Conservation (phyloP, 2,888 invertebrate genomes). For the Phragmatobia fuliginosa region DNA sequence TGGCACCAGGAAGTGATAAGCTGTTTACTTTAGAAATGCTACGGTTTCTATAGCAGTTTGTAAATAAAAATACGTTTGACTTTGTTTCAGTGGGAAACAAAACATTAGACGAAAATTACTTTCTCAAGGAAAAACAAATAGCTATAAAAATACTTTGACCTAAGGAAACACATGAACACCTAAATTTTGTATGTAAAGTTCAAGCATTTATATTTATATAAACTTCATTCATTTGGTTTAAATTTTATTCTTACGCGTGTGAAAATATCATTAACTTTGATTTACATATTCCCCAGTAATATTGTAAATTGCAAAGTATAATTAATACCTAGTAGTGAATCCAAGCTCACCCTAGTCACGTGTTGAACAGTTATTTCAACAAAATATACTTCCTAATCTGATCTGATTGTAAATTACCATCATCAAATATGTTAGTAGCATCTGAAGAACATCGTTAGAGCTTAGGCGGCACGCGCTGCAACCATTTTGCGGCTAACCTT, state of each 20-base stretch:
- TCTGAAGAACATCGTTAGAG: conserved; percentile 78
- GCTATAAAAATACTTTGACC: too few species aligned
- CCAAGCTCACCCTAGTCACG: conserved; percentile 37
- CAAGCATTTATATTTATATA: too few species aligned
- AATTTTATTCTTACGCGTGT: neutral
- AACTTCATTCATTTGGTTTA: neutral
- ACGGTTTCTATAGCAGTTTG: neutral
- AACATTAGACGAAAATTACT: neutral
- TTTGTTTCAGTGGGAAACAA: neutral
- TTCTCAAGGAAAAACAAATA: too few species aligned
- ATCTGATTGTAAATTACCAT: conserved; percentile 78
- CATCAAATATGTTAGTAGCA: conserved; percentile 70
- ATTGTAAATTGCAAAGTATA: conserved; percentile 15
- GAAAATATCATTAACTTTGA: neutral
- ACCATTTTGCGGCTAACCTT: conserved; percentile 76
- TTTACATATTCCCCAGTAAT: neutral
- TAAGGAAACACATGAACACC: neutral
- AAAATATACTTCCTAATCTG: conserved; percentile 61
- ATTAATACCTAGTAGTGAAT: conserved; percentile 23
- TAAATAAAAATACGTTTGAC: neutral
- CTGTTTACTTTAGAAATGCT: neutral
- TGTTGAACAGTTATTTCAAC: conserved; percentile 44
- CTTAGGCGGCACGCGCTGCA: conserved; percentile 75
- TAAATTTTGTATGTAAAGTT: neutral
- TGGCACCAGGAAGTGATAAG: conserved; percentile 30